A percentile compares a stretch with the other conserved stretches of the same genome.
These are phyloP conservation scores for Oscheius onirici DNA, from an alignment of 2,888 invertebrate species.

Conservation along the genomic window DNA sequence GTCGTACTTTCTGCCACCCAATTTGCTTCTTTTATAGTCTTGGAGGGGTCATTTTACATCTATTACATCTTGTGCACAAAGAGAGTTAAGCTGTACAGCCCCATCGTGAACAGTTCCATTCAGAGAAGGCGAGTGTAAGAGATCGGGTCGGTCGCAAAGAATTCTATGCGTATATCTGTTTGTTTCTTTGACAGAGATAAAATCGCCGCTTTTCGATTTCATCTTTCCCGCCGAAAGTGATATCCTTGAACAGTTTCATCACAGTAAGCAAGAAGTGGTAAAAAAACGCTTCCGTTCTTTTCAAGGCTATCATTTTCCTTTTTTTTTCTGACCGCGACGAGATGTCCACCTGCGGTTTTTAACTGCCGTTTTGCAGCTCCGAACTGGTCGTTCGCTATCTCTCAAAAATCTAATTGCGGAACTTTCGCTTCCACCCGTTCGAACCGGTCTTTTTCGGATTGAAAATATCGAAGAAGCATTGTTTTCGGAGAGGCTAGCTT, in stretches of 20 bases:
- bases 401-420: conserved; percentile 28
- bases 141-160: background rate
- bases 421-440: conserved; percentile 8
- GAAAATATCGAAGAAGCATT: no score
- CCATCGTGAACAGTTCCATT: no score
- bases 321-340: background rate
- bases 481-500: background rate
- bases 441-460: no score
- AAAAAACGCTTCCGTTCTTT: no score
- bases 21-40: background rate
- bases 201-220: conserved; percentile 24
- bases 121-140: no score
- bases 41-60: no score
- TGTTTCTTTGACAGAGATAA: background rate
- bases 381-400: conserved; percentile 15
- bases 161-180: background rate
- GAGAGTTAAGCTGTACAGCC: no score
- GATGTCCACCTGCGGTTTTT: background rate
- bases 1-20: background rate
- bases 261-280: no score
- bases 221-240: background rate
- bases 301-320: no score
- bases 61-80: no score
- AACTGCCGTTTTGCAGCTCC: conserved; percentile 19
- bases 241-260: no score